Conservation (phyloP, 2,113 vertebrate species). For the Garra rufa region DNA sequence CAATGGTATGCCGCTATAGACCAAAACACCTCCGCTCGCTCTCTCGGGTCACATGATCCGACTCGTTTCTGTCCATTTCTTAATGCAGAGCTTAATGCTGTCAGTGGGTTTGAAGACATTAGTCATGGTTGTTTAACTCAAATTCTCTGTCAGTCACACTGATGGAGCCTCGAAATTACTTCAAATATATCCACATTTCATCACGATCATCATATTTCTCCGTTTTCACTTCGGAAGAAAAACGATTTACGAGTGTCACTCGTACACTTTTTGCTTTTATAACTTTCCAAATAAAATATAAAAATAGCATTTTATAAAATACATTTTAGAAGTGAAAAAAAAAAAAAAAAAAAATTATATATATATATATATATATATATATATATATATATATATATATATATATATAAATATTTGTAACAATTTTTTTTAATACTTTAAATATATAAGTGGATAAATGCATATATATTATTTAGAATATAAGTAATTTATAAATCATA, state of each 20-base stretch:
- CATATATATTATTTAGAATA: too few relatives aligned
- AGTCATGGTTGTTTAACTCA: background rate
- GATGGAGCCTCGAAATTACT: background rate
- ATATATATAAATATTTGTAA: too few relatives aligned
- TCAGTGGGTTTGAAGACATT: slow-evolving; percentile 11
- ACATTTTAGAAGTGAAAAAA: too few relatives aligned
- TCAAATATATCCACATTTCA: slow-evolving; percentile 1
- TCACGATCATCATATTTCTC: background rate
- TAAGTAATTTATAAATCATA: too few relatives aligned
- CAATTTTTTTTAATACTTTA: too few relatives aligned
- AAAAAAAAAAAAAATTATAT: too few relatives aligned
- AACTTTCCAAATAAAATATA: background rate
- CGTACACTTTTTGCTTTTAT: too few relatives aligned
- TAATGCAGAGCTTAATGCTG: background rate
- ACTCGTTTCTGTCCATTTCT: background rate
- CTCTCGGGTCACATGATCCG: background rate
- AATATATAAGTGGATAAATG: too few relatives aligned
- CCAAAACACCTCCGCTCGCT: background rate
- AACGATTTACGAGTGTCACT: background rate
- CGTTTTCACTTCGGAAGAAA: background rate
- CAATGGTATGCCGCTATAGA: slow-evolving; percentile 17
- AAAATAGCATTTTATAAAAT: background rate
- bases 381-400: too few relatives aligned
- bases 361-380: too few relatives aligned
- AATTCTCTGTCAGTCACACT: background rate